Percentiles rank a stretch among this genome's conserved stretches.
Evolutionary conservation across 2,113 vertebrate species (phyloP).

Genomic region (Centropristis striata): DNA sequence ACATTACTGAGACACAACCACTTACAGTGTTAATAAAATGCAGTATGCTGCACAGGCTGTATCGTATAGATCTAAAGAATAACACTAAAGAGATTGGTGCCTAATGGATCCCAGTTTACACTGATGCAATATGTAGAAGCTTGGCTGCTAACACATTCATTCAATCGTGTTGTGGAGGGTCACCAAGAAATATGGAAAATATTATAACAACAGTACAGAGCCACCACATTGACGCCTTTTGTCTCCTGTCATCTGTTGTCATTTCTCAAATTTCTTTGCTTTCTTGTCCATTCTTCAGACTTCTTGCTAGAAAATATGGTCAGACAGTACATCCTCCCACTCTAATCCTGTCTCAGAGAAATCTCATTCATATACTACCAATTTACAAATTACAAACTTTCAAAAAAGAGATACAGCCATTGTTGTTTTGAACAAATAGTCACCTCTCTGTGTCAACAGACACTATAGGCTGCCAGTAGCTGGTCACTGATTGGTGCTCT

Average conservation of each 20-base stretch:
- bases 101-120: constrained; percentile 7
- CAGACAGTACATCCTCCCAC: neutral
- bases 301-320: neutral
- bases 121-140: neutral
- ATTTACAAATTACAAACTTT: neutral
- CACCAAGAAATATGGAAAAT: neutral
- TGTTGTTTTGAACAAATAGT: too few species aligned
- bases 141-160: neutral
- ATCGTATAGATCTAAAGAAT: neutral
- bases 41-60: neutral
- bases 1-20: constrained; percentile 2
- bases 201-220: neutral
- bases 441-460: too few species aligned
- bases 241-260: neutral
- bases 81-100: neutral
- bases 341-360: neutral
- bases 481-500: too few species aligned
- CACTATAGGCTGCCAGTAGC: too few species aligned
- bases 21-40: constrained; percentile 6
- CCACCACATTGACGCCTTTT: neutral
- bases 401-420: neutral
- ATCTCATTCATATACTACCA: neutral
- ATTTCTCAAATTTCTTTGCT: neutral
- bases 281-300: neutral
- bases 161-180: neutral